Base-by-base conservation (phyloP, 2,797 vertebrate species). In the Helicolenus hilgendorfi region DNA sequence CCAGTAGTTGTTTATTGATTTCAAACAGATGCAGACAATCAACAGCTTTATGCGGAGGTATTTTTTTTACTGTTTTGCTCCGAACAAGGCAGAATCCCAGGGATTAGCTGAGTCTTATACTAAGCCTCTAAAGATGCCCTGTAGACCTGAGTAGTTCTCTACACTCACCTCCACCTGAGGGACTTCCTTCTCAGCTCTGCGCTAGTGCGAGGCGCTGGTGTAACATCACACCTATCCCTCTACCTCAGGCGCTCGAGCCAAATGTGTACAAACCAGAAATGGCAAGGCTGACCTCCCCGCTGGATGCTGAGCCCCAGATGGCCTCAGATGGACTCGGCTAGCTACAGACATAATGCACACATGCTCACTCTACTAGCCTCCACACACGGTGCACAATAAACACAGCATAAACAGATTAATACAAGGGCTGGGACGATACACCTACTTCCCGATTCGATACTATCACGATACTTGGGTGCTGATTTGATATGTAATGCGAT, bases 161-260 rank as follows among this genome's bases (percentile, higher is more conserved):
- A 20, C 78, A 87, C 79, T 78, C 58, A 55, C 45, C 80, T 84
- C 36, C 77, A 92, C 93, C 93, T 86, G 89, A 86, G 91, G 91
- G 94, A 90, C 72, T 87, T 88, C 89, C 77, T 86, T 94, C 91
- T 91, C 92, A 89, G 89, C 84, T 92, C 64, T 59, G 87, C 76
- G 84, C 88, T 87, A 83, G 86, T 88, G 89, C 84, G 89, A 92
- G 88, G 33, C 31, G 79, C 75, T 79, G 89, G 85, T 93, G 93
- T 90, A 92, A 95, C 89, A 88, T 94, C 93, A 87, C 95, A 94
- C 94, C 92, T 94, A 74, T 76, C 80, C 84, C 77, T 91, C 81
- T 73, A 88, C 92, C 88, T 76, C 75, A 29, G 88, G 87, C 88
- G 62, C 81, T 88, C 64, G 67, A 73, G 80, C 67, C 90, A 72